Evolutionary conservation across 2,113 vertebrate genomes (phyloP), one percentile per base, ranked within the genome.

Genomic region (Astatotilapia flaviijosephi): DNA sequence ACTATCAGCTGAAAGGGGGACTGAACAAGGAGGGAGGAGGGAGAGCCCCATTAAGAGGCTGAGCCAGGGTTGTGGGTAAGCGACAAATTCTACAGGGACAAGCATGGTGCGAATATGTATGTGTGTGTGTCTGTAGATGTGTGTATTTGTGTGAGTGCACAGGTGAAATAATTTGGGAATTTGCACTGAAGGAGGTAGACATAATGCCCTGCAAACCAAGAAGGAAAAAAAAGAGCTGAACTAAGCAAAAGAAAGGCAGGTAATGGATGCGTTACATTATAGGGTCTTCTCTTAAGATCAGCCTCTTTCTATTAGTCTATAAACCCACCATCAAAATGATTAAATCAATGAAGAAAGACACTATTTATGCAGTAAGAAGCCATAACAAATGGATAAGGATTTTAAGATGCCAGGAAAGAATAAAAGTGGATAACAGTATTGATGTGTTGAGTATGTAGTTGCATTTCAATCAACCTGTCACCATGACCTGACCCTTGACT

Each of bases 401-500:
- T 94, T 92, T 83, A 90, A 60, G 79, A 56, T 65, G 65, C 81
- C 49, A 60, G 80, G 60, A 91, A 85, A 54, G 19, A 85, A 83
- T 45, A 40, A 56, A 79, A 60, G 26, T 49, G 55, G 23, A 62
- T 60, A 54, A 28, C 7, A 15, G 51, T 79, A 89, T 91, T 65
- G 88, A 86, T 19, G 73, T 82, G 73, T 45, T n/a, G 53, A 17
- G 82, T 49, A 4, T 86, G 19, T 58, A 15, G 53, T 37, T 55
- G 53, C 21, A 55, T 85, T 83, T 81, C 86, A 65, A 87, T 77
- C 65, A 86, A 86, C 90, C 91, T 89, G 89, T 79, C 23, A 14
- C 94, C 86, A 85, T 94, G 95, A 95, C 95, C 95, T 90, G 95
- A 85, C 95, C 95, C 94, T 95, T 96, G 94, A 89, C 96, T 91